These are phyloP conservation scores for Halcyon senegalensis DNA, from an alignment of 2,113 vertebrate genomes.

Conservation along the genomic window DNA sequence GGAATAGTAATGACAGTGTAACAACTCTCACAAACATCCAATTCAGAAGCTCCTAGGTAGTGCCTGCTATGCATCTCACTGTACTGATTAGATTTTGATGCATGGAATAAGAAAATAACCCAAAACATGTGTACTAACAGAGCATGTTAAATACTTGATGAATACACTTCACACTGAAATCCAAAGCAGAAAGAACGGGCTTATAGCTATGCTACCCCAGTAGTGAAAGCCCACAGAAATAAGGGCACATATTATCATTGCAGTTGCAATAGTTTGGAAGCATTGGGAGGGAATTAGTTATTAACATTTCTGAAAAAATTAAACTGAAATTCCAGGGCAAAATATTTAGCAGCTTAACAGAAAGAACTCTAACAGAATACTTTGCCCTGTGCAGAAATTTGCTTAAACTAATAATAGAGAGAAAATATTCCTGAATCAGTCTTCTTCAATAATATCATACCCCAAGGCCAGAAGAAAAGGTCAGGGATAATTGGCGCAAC, in stretches of 20 bases:
- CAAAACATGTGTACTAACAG: neutral
- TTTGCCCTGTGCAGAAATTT: constrained; percentile 51
- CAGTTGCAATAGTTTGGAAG: constrained; percentile 45
- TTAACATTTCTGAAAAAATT: constrained; percentile 57
- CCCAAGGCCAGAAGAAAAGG: constrained; percentile 65
- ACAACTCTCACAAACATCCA: neutral
- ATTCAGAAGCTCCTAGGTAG: neutral
- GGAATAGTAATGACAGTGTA: neutral
- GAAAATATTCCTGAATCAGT: constrained; percentile 63
- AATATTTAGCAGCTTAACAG: constrained; percentile 28
- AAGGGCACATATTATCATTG: neutral
- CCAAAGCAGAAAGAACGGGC: neutral
- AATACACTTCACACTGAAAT: neutral
- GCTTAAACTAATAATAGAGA: constrained; percentile 66
- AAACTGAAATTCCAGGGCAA: constrained; percentile 30
- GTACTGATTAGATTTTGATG: neutral
- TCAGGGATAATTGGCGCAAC: constrained; percentile 68
- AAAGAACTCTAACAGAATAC: neutral
- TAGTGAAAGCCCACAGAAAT: neutral
- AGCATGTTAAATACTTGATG: neutral
- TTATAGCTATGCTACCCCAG: neutral
- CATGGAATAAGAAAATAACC: neutral
- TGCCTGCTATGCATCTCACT: neutral
- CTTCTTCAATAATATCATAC: constrained; percentile 53
- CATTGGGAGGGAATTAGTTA: constrained; percentile 59